Conservation (phyloP, 2,113 vertebrate species). For the Sphyrna mokarran region DNA sequence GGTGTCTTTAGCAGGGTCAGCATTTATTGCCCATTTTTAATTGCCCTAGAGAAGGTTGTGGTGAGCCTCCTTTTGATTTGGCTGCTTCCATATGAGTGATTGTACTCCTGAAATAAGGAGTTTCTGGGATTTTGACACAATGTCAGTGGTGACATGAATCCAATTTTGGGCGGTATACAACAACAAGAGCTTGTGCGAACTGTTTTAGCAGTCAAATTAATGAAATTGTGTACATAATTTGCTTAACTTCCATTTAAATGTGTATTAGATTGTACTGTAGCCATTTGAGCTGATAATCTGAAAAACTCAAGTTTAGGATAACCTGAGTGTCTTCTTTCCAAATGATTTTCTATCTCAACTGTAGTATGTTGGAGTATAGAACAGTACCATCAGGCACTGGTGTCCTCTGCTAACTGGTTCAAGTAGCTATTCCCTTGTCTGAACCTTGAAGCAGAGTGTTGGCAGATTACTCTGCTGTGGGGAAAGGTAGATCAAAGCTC, state of each 20-base stretch:
- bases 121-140: neutral
- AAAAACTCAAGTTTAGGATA: neutral
- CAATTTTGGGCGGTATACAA: neutral
- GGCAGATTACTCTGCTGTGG: neutral
- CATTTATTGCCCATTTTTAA: neutral
- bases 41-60: neutral
- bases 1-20: neutral
- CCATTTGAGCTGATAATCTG: neutral
- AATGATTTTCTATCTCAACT: neutral
- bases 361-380: neutral
- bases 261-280: neutral
- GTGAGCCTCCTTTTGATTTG: neutral
- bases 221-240: neutral
- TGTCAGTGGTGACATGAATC: neutral
- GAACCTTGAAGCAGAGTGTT: neutral
- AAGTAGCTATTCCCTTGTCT: neutral
- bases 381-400: neutral
- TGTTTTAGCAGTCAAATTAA: neutral
- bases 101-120: neutral
- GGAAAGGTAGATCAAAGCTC: neutral
- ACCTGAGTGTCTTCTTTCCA: neutral
- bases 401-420: neutral
- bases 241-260: neutral
- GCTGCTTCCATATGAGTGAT: neutral
- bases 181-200: neutral